phyloP scores from a whole-genome alignment of 2,113 vertebrate species.

The Eclectus roratus region DNA sequence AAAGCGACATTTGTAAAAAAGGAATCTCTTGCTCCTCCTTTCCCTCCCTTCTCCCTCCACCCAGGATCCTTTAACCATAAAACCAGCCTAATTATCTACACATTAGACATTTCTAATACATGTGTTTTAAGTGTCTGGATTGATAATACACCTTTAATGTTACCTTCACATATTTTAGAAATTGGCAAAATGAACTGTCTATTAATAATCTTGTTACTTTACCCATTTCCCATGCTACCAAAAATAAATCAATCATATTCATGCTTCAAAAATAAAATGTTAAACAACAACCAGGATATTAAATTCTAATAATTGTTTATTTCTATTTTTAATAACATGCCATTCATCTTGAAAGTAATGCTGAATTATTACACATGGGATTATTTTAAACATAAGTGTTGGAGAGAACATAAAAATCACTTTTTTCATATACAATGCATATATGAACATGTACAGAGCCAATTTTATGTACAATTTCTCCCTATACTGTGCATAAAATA shows the following conservation, averaged over 20 bases:
- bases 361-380: neutral
- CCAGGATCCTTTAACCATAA: neutral
- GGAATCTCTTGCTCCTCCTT: neutral
- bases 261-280: neutral
- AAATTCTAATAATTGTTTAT: neutral
- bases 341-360: neutral
- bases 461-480: neutral
- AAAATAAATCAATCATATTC: neutral
- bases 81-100: neutral
- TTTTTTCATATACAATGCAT: neutral
- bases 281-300: neutral
- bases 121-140: fast-evolving
- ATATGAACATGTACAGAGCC: neutral
- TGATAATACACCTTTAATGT: neutral
- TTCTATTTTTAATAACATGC: neutral
- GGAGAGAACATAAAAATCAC: neutral
- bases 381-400: neutral
- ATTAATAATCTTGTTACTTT: neutral
- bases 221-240: neutral
- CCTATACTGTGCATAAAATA: neutral
- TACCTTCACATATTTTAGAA: neutral
- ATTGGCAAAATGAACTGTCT: neutral
- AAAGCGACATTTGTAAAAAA: neutral
- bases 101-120: neutral
- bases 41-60: neutral